A percentile compares a stretch with the other conserved stretches of the same genome.
Conservation (phyloP, 2,113 vertebrate species). For the Cynoglossus semilaevis region DNA sequence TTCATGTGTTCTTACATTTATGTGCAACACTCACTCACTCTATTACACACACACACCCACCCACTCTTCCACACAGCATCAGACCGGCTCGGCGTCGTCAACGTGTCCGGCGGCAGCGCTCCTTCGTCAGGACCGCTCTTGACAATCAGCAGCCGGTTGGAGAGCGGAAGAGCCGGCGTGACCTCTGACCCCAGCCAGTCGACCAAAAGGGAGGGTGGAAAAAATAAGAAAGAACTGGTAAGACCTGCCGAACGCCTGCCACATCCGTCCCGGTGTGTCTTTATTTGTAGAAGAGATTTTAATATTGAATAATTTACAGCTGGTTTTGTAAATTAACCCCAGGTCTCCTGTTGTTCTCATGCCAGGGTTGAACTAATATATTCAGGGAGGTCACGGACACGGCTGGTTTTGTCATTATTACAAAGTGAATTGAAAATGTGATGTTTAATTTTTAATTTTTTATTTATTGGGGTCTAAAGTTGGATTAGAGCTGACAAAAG, state of each 20-base stretch:
- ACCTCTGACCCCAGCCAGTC: conserved; percentile 40
- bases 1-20: conserved; percentile 18
- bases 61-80: conserved; percentile 30
- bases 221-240: conserved; percentile 68
- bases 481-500: no score
- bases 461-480: no score
- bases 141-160: conserved; percentile 29
- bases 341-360: not conserved
- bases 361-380: not conserved
- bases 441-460: no score
- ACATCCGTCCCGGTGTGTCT: not conserved
- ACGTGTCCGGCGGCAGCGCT: conserved; percentile 14
- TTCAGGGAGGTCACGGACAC: not conserved
- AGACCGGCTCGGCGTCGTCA: conserved; percentile 10
- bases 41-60: conserved; percentile 19
- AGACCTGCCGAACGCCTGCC: conserved; percentile 21
- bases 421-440: no score
- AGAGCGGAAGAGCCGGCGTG: conserved; percentile 2
- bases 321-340: not conserved
- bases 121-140: not conserved
- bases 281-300: not conserved
- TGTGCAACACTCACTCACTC: conserved; percentile 7
- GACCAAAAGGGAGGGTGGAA: conserved; percentile 50
- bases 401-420: not conserved
- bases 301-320: not conserved